Conservation (phyloP, 2,113 vertebrate species). For the Phylloscopus whistleri region DNA sequence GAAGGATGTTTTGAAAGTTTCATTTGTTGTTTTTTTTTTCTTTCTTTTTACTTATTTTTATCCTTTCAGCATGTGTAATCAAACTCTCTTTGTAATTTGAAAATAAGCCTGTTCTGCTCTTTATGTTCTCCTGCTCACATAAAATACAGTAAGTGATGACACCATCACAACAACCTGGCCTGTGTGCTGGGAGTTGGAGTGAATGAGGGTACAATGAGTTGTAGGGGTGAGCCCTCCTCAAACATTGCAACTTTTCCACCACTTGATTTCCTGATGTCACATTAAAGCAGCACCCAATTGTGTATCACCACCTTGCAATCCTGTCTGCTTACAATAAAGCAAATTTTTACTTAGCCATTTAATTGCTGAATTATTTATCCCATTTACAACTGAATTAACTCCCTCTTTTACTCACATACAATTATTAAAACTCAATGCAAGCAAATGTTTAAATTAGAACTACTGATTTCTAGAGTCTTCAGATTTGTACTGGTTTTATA, state of each 20-base stretch:
- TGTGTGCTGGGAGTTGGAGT: neutral
- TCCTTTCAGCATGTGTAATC: too few relatives aligned
- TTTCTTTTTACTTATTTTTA: too few relatives aligned
- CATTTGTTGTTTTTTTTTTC: too few relatives aligned
- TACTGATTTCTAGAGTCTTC: neutral
- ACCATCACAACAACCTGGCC: accelerated
- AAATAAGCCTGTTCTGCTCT: too few relatives aligned
- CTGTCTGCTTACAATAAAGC: neutral
- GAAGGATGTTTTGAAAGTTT: too few relatives aligned
- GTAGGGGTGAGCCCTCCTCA: neutral
- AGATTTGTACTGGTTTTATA: conserved; percentile 24
- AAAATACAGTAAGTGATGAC: too few relatives aligned
- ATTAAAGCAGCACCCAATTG: neutral
- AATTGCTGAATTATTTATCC: neutral
- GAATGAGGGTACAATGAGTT: neutral
- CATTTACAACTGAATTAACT: neutral
- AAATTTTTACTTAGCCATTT: neutral
- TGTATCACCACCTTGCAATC: neutral
- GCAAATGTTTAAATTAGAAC: neutral
- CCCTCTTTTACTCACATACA: neutral
- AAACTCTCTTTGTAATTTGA: too few relatives aligned
- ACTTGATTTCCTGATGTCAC: neutral
- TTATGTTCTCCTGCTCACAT: too few relatives aligned
- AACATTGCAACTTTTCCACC: neutral
- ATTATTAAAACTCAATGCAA: neutral